Percentiles rank a stretch among this genome's conserved stretches.
These are phyloP conservation scores for Acrossocheilus wenchowensis DNA, from an alignment of 2,797 vertebrate species.

Conservation along the genomic window DNA sequence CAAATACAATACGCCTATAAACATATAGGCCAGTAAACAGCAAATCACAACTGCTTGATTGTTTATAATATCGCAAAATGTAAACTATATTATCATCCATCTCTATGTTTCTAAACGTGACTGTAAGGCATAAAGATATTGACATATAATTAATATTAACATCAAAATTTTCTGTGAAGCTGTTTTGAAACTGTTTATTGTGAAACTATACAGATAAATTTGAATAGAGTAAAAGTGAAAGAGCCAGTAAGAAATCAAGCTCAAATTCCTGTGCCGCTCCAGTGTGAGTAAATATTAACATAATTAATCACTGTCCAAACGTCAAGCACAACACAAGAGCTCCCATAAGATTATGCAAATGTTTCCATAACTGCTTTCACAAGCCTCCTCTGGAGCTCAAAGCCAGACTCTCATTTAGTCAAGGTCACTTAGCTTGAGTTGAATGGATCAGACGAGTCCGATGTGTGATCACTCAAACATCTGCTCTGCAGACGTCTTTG, in stretches of 20 bases:
- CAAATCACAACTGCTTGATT: background rate
- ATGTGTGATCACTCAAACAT: background rate
- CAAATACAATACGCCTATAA: no score
- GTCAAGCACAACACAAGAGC: conserved; percentile 69
- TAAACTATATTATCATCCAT: background rate
- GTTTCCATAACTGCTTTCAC: conserved; percentile 49
- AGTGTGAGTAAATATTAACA: conserved; percentile 77
- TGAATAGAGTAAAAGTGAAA: conserved; percentile 70
- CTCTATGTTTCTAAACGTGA: background rate
- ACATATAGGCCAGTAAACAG: no score
- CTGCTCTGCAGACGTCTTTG: background rate
- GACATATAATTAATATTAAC: background rate
- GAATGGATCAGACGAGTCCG: conserved; percentile 26
- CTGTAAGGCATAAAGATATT: background rate
- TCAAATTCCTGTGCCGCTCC: conserved; percentile 55
- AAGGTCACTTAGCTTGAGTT: conserved; percentile 72
- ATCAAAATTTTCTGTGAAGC: background rate
- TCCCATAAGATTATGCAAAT: conserved; percentile 68
- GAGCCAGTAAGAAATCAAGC: conserved; percentile 67
- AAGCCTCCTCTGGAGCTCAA: conserved; percentile 20
- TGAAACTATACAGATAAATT: background rate
- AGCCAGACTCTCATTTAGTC: conserved; percentile 59
- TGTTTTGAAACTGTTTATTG: background rate
- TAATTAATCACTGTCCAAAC: conserved; percentile 77
- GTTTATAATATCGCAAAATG: background rate